These are phyloP conservation scores for Mylabris sibirica DNA, from an alignment of 2,888 invertebrate genomes.

Conservation along the genomic window DNA sequence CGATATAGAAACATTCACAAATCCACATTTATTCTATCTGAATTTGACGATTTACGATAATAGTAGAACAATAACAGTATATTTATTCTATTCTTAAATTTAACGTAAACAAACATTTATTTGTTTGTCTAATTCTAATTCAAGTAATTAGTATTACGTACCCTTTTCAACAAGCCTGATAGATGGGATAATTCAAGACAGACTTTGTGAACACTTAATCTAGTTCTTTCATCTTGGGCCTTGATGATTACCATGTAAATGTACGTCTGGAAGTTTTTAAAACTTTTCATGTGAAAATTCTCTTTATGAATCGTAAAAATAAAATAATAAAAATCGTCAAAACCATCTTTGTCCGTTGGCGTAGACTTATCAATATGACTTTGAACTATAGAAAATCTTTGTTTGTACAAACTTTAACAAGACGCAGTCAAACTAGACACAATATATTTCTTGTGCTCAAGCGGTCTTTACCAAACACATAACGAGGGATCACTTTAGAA, in stretches of 20 bases:
- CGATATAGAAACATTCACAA: not conserved
- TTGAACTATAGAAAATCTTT: no score
- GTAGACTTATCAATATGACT: no score
- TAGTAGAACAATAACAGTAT: not conserved
- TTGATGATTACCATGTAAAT: slow-evolving; percentile 5
- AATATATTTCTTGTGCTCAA: not conserved
- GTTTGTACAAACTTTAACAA: no score
- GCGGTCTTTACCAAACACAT: not conserved
- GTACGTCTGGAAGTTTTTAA: not conserved
- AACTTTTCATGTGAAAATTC: not conserved
- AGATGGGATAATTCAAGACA: not conserved
- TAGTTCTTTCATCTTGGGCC: not conserved
- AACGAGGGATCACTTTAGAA: not conserved
- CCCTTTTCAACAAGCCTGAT: not conserved
- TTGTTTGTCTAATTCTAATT: not conserved
- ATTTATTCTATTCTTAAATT: not conserved
- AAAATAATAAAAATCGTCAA: not conserved
- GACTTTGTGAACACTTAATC: not conserved
- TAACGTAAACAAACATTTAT: not conserved
- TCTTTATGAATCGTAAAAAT: not conserved
- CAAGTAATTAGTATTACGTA: not conserved
- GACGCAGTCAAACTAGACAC: not conserved
- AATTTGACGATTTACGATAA: slow-evolving; percentile 1
- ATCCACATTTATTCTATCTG: not conserved
- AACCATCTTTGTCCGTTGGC: not conserved